Evolutionary conservation across 2,888 invertebrate genomes (phyloP).

Genomic region (Elegia similella): DNA sequence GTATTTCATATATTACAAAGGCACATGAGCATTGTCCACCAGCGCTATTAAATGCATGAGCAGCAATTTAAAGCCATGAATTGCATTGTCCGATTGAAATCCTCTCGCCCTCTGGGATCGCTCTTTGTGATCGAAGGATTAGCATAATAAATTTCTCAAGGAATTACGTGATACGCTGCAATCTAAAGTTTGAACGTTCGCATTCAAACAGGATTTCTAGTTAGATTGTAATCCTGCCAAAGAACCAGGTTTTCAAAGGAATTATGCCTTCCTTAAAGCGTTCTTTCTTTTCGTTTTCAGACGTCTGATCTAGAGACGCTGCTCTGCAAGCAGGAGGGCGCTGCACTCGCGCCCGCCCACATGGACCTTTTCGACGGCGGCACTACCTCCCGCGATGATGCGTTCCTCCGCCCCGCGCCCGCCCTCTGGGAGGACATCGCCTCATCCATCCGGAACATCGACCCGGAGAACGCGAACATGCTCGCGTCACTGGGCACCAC

Average conservation of each 20-base stretch:
- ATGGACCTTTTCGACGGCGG: conserved; percentile 80
- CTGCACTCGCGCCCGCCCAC: conserved; percentile 82
- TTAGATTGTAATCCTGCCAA: conserved; percentile 6
- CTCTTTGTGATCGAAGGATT: conserved; percentile 36
- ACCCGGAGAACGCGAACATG: conserved; percentile 95
- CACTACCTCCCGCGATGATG: conserved; percentile 87
- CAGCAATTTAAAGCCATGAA: conserved; percentile 17
- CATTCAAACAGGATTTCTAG: conserved; percentile 39
- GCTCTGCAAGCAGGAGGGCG: conserved; percentile 89
- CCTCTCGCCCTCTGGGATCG: conserved; percentile 35
- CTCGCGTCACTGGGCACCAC: conserved; percentile 84
- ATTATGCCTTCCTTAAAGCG: conserved; percentile 13
- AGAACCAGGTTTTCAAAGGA: neutral
- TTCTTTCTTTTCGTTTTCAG: conserved; percentile 66
- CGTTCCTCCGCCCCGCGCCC: conserved; percentile 92
- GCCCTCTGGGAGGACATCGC: conserved; percentile 96
- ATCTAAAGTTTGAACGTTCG: conserved; percentile 23
- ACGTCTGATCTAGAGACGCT: conserved; percentile 90
- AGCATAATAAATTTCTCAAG: conserved; percentile 36
- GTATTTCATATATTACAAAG: neutral
- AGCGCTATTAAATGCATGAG: conserved; percentile 10
- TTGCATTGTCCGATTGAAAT: conserved; percentile 23
- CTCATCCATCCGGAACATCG: conserved; percentile 93
- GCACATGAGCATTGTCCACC: conserved; percentile 6
- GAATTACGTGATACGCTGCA: conserved; percentile 19